Percentiles rank a stretch among this genome's conserved stretches.
These are phyloP conservation scores for Amblyraja radiata DNA, from an alignment of 2,797 vertebrate genomes.

Conservation along the genomic window DNA sequence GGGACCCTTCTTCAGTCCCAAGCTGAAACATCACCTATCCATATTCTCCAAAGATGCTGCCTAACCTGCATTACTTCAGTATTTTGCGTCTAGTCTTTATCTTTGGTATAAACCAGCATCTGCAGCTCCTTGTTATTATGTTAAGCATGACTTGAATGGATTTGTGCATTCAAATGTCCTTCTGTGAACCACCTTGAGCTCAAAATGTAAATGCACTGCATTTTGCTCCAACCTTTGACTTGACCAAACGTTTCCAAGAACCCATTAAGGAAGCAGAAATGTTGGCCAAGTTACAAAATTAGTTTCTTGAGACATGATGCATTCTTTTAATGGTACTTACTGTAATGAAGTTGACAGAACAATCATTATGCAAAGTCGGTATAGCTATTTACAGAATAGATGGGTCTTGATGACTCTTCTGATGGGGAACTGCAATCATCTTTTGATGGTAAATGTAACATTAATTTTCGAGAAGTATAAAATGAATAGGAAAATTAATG, in stretches of 20 bases:
- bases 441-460: constrained; percentile 42
- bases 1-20: too few relatives aligned
- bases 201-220: not conserved
- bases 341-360: constrained; percentile 48
- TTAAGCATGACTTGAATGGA: not conserved
- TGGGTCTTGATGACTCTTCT: constrained; percentile 23
- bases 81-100: too few relatives aligned
- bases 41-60: too few relatives aligned
- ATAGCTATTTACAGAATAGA: constrained; percentile 44
- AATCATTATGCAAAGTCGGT: constrained; percentile 49
- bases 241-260: constrained; percentile 45
- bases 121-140: too few relatives aligned
- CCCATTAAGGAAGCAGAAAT: constrained; percentile 54
- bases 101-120: too few relatives aligned
- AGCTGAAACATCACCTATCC: too few relatives aligned
- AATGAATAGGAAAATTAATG: not conserved
- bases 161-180: not conserved
- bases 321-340: constrained; percentile 52
- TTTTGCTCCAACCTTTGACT: not conserved
- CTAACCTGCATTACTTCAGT: too few relatives aligned
- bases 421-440: constrained; percentile 42
- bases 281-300: constrained; percentile 55
- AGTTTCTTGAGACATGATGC: constrained; percentile 53
- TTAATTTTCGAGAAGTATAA: constrained; percentile 42
- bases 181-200: not conserved